phyloP scores from a whole-genome alignment of 2,888 invertebrate species.

The Branchipolynoe longqiensis region DNA sequence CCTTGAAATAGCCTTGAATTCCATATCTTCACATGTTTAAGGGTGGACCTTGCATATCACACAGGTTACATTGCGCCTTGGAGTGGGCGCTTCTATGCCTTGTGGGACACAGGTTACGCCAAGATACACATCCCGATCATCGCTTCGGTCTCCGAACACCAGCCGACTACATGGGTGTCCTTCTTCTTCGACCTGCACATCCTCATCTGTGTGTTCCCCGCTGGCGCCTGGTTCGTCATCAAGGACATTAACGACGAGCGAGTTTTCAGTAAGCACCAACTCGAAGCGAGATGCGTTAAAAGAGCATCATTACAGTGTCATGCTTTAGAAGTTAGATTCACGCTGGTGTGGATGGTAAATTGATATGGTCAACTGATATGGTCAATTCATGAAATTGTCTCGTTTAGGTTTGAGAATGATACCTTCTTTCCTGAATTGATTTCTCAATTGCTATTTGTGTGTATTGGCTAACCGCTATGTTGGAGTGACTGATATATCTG shows the following conservation, averaged over 20 bases:
- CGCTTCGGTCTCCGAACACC: slow-evolving; percentile 99
- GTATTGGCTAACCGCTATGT: no score
- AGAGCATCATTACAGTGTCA: no score
- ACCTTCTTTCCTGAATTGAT: no score
- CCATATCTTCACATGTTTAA: no score
- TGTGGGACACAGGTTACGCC: slow-evolving; percentile 99
- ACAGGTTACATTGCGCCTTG: slow-evolving; percentile 95
- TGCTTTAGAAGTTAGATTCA: background rate
- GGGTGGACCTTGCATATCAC: no score
- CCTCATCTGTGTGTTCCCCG: slow-evolving; percentile 97
- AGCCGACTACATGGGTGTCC: slow-evolving; percentile 98
- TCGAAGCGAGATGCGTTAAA: no score
- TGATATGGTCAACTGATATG: no score
- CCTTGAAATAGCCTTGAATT: no score
- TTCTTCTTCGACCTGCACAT: slow-evolving; percentile 97
- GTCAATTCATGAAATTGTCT: background rate
- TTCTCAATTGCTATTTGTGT: no score
- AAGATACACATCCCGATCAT: slow-evolving; percentile 99
- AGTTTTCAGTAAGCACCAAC: slow-evolving; percentile 93
- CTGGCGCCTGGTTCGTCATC: slow-evolving; percentile 99
- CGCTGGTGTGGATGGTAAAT: background rate
- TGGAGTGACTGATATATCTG: no score
- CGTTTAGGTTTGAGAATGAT: no score
- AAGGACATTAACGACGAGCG: slow-evolving; percentile 98
- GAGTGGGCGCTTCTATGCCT: slow-evolving; percentile 97